Base-by-base conservation (phyloP, 2,797 vertebrate genomes). In the Lithobates pipiens region DNA sequence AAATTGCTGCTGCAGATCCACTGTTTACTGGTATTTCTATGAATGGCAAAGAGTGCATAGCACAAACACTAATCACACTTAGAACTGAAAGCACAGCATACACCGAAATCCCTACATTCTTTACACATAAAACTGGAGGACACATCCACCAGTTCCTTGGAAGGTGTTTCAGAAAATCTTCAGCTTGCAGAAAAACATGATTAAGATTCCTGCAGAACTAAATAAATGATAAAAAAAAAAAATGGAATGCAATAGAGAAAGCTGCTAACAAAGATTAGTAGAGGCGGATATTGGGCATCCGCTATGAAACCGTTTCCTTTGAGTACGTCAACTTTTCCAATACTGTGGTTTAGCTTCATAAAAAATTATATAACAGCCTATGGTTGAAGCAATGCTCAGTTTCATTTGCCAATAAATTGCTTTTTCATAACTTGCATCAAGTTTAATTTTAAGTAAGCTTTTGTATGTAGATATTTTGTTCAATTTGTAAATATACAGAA, bases 371-470 rank as follows among this genome's bases (percentile, higher is more conserved):
- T 92, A 91, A 89, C 93, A 95, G 92, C 95, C 96, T 95, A 93
- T 95, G 93, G 93, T 93, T 94, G 91, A 95, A 95, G 91, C 93
- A 93, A 94, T 94, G 95, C 93, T 94, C 95, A 93, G 94, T 95
- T 96, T 93, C 94, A 95, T 94, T 95, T 95, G 94, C 94, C 94
- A 95, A 95, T 95, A 92, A 95, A 95, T 96, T 96, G 92, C 92
- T 96, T 97, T 95, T 94, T 96, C 96, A 98, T 99, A 98, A 99
- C 98, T 99, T 99, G 97, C 97, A 99, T 99, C 97, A 99, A 99
- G 98, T 99, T 98, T 96, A 95, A 96, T 94, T 97, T 98, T 93
- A 95, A 95, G 94, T 96, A 94, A 95, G 94, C 94, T 95, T 95
- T 96, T 95, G 95, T 94, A 91, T 97, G 95, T 98, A 97, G 97